Conservation (phyloP, 2,113 vertebrate species). For the Pogona vitticeps region DNA sequence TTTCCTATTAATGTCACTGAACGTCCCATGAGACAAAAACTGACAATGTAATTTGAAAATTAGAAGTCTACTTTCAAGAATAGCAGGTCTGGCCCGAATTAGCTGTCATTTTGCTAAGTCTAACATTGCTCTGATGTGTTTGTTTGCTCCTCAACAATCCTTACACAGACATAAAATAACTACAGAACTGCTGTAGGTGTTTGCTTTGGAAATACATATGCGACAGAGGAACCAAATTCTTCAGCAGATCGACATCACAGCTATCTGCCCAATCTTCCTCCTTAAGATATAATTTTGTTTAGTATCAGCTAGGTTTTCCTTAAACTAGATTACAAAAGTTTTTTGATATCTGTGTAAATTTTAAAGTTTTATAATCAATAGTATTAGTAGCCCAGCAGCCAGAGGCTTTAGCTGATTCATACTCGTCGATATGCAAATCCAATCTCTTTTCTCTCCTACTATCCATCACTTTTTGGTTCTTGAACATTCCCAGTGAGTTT, state of each 20-base stretch:
- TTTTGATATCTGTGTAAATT: neutral
- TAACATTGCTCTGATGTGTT: neutral
- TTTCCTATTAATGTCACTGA: neutral
- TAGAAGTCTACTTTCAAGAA: neutral
- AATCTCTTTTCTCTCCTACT: too few relatives aligned
- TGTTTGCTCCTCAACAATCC: neutral
- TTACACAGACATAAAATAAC: neutral
- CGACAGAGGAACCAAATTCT: too few relatives aligned
- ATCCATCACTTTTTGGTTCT: too few relatives aligned
- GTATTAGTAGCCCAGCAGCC: too few relatives aligned
- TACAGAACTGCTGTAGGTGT: neutral
- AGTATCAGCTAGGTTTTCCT: too few relatives aligned
- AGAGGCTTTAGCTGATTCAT: too few relatives aligned
- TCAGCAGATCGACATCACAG: neutral
- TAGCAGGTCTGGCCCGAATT: neutral
- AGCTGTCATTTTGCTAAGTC: neutral
- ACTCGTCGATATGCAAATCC: too few relatives aligned
- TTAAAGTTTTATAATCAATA: neutral
- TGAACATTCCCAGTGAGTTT: too few relatives aligned
- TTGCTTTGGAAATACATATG: neutral
- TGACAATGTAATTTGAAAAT: conserved; percentile 23
- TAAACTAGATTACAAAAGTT: neutral
- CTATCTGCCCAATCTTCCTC: too few relatives aligned
- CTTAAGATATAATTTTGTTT: too few relatives aligned
- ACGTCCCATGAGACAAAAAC: neutral